Evolutionary conservation across 2,113 vertebrate species (phyloP), one percentile per base, ranked within the genome.

Genomic region (Microcebus griseorufus): DNA sequence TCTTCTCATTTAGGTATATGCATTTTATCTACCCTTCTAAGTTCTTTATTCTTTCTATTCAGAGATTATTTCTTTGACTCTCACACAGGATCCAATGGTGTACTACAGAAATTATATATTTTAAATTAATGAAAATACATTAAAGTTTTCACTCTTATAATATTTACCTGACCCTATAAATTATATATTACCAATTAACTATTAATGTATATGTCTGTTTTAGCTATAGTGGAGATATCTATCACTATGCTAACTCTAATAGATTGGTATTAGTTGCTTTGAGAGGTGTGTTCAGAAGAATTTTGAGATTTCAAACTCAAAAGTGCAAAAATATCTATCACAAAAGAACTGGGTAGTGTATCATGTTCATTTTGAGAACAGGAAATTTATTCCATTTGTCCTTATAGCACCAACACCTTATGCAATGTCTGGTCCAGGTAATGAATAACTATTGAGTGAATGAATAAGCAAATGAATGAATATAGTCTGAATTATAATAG

Each of bases 401-500:
- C 29, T 93, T 95, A 72, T 73, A 90, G 6, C 3, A 11, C 67
- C 8, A 39, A 82, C 7, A 34, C 23, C n/a, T 84, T 87, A n/a
- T 81, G n/a, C 12, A 78, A 32, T 88, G 18, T 82, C 51, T 84
- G 27, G 17, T 29, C 22, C 48, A 81, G 37, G 20, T 13, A 94
- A 78, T 95, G 69, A 95, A 53, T 88, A 90, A 75, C 20, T 27
- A 3, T 9, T 93, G 32, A 84, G 13, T 90, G 53, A 93, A 76
- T 34, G 29, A 78, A 72, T 86, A 83, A 83, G 72, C 20, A 58
- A 75, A 88, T 55, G 9, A 94, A 83, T 92, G 67, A 75, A 78
- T 64, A 48, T 67, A 78, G n/a, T 78, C 72, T 82, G 45, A 79
- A 83, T 64, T 86, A 55, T 12, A 73, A 25, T 88, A 70, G 27